phyloP scores from a whole-genome alignment of 2,797 vertebrate species.

The Clarias fuscus region DNA sequence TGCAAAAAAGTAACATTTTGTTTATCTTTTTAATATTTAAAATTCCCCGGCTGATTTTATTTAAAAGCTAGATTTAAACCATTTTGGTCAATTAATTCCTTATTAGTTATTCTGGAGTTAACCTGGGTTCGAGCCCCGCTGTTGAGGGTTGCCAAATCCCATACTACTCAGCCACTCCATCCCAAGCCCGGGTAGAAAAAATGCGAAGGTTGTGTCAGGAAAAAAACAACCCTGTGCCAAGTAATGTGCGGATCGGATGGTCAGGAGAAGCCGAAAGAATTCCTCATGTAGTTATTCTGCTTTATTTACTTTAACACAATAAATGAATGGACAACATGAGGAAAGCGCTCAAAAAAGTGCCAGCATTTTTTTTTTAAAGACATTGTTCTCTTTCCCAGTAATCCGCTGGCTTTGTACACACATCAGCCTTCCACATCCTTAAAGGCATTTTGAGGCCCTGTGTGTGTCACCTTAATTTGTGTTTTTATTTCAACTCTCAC shows the following conservation, averaged over 20 bases:
- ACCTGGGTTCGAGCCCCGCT: no score
- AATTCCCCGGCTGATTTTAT: no score
- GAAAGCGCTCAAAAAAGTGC: neutral
- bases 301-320: neutral
- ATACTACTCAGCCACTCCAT: no score
- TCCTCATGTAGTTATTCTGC: no score
- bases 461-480: neutral
- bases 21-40: neutral
- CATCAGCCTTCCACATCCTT: neutral
- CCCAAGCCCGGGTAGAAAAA: no score
- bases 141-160: no score
- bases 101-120: no score
- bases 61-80: neutral
- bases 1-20: neutral
- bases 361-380: neutral
- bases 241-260: no score
- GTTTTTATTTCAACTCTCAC: neutral
- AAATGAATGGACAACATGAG: neutral
- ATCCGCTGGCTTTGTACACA: neutral
- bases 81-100: no score
- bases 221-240: no score
- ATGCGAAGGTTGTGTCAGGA: no score
- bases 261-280: no score
- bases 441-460: neutral
- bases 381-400: neutral